phyloP scores from a whole-genome alignment of 2,888 invertebrate species.

The Mactromeris polynyma region DNA sequence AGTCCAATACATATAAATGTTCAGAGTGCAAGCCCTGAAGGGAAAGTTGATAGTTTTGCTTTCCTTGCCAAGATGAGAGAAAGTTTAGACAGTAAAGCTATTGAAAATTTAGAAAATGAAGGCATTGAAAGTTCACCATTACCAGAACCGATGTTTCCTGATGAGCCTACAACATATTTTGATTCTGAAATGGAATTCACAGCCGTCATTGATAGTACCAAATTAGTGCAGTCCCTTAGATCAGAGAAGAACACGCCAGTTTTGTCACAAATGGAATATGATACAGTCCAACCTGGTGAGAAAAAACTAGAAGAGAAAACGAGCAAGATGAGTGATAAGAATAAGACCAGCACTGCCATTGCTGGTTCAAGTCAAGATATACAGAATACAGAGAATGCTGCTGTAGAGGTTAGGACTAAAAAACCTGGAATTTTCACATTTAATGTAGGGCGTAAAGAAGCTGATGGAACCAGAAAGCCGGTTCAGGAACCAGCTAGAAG shows the following conservation, averaged over 20 bases:
- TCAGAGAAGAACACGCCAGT: conserved; percentile 25
- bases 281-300: conserved; percentile 8
- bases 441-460: conserved; percentile 77
- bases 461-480: conserved; percentile 78
- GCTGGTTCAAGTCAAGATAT: neutral
- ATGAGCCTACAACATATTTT: conserved; percentile 75
- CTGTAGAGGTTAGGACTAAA: conserved; percentile 57
- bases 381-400: conserved; percentile 19
- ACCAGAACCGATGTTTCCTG: conserved; percentile 41
- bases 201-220: conserved; percentile 64
- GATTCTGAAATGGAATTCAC: conserved; percentile 82
- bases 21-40: conserved; percentile 13
- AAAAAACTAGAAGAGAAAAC: neutral
- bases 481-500: conserved; percentile 73
- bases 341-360: neutral
- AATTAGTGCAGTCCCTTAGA: conserved; percentile 22
- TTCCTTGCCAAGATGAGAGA: conserved; percentile 45
- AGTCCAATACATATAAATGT: conserved; percentile 35
- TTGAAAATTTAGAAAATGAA: conserved; percentile 23
- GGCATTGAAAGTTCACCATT: conserved; percentile 15
- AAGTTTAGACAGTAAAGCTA: conserved; percentile 16
- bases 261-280: neutral
- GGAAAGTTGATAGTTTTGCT: conserved; percentile 41
- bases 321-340: neutral
- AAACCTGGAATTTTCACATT: conserved; percentile 81